Evolutionary conservation across 2,888 invertebrate genomes (phyloP).

Genomic region (Dastarcus helophoroides): DNA sequence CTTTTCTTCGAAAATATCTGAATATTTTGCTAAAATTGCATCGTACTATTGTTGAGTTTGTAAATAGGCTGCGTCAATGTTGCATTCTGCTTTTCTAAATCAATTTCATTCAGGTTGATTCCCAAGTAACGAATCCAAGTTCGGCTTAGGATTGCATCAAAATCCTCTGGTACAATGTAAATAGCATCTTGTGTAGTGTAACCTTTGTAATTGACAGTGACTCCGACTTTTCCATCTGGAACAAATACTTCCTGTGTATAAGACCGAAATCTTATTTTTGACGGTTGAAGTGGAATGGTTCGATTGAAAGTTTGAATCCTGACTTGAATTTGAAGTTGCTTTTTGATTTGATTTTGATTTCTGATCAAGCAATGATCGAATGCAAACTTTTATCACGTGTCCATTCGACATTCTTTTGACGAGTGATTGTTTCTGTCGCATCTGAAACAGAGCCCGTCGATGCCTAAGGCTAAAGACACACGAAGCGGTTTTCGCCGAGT

Average conservation of each 20-base stretch:
- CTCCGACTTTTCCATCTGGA: conserved; percentile 10
- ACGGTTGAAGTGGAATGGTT: conserved; percentile 3
- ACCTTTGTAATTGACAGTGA: conserved; percentile 9
- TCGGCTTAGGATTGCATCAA: conserved; percentile 9
- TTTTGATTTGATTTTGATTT: no score
- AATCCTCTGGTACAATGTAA: conserved; percentile 9
- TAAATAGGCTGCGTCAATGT: not conserved
- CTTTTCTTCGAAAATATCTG: conserved; percentile 13
- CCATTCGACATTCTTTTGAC: no score
- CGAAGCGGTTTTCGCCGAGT: no score
- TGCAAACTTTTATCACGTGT: no score
- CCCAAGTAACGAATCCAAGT: conserved; percentile 11
- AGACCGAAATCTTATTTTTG: conserved; percentile 10
- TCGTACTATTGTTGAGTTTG: not conserved
- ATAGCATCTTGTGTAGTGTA: conserved; percentile 7
- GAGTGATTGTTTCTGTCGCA: no score
- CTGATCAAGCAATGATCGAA: no score
- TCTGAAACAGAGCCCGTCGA: no score
- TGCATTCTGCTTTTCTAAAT: conserved; percentile 1
- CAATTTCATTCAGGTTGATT: conserved; percentile 9
- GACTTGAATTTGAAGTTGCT: no score
- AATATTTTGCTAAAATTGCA: conserved; percentile 7
- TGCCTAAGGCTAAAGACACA: no score
- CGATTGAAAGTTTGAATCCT: no score
- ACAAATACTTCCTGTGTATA: conserved; percentile 11